A percentile compares a stretch with the other conserved stretches of the same genome.
These are phyloP conservation scores for Belgica antarctica DNA, from an alignment of 2,888 invertebrate species.

Conservation along the genomic window DNA sequence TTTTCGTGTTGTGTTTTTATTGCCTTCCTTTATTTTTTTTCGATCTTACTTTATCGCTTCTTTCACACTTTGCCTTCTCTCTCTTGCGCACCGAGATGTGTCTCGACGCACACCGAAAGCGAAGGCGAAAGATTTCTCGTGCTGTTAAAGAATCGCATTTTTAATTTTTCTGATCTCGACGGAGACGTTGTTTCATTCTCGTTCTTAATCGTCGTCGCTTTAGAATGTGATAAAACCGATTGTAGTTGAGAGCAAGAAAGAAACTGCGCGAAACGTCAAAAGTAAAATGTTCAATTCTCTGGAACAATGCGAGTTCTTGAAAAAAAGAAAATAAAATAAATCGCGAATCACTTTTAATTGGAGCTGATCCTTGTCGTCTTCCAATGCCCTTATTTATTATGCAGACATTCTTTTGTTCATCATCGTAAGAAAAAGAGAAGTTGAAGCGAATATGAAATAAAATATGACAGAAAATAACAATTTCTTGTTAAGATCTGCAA, in stretches of 20 bases:
- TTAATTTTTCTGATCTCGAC: neutral
- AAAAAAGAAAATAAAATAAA: neutral
- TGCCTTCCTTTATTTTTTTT: no score
- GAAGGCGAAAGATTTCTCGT: conserved; percentile 8
- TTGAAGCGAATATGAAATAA: no score
- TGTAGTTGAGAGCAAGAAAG: no score
- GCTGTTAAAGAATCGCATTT: neutral
- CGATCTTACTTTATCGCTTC: conserved; percentile 29
- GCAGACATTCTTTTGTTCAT: no score
- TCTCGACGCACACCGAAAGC: conserved; percentile 6
- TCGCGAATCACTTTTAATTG: conserved; percentile 15
- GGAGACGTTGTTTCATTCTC: neutral
- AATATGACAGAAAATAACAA: no score
- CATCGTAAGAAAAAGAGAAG: no score
- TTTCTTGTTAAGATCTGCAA: no score
- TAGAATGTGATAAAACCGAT: neutral
- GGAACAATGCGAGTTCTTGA: conserved; percentile 1
- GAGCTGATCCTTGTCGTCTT: neutral
- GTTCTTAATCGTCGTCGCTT: neutral
- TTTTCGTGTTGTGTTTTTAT: conserved; percentile 7
- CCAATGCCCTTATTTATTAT: no score
- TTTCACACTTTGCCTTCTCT: conserved; percentile 25
- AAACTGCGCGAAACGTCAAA: neutral
- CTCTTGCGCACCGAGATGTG: neutral
- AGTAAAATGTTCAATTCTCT: neutral